A percentile compares a stretch with the other conserved stretches of the same genome.
These are phyloP conservation scores for Danio choprae DNA, from an alignment of 2,797 vertebrate genomes.

Conservation along the genomic window DNA sequence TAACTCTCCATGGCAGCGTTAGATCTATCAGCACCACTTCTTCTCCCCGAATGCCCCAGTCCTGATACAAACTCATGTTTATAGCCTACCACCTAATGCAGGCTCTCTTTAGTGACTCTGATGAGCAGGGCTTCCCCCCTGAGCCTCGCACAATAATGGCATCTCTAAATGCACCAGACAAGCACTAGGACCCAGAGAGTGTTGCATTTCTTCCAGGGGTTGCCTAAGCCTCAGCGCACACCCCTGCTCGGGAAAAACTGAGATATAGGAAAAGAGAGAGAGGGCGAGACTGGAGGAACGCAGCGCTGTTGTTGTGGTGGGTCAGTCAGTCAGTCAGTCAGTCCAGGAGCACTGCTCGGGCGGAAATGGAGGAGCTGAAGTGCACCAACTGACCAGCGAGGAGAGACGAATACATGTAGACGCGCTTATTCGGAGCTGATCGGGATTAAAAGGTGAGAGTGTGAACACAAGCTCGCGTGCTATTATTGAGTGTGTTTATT, in stretches of 20 bases:
- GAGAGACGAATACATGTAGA: slow-evolving; percentile 67
- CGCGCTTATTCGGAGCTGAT: slow-evolving; percentile 73
- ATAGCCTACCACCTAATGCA: slow-evolving; percentile 72
- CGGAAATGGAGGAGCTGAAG: slow-evolving; percentile 78
- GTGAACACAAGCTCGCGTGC: slow-evolving; percentile 29
- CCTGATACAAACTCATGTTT: slow-evolving; percentile 71
- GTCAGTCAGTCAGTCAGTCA: slow-evolving; percentile 63
- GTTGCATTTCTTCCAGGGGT: slow-evolving; percentile 69
- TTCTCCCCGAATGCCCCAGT: slow-evolving; percentile 22
- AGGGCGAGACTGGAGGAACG: slow-evolving; percentile 71
- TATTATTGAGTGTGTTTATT: slow-evolving; percentile 21
- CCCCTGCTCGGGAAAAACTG: slow-evolving; percentile 59
- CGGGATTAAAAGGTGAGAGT: slow-evolving; percentile 85
- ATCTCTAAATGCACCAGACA: slow-evolving; percentile 66
- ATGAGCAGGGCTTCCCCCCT: slow-evolving; percentile 62
- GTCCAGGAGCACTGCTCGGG: slow-evolving; percentile 75
- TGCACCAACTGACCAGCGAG: slow-evolving; percentile 80
- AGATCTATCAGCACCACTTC: background rate
- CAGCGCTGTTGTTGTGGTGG: slow-evolving; percentile 70
- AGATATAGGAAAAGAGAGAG: slow-evolving; percentile 47
- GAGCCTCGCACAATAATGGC: slow-evolving; percentile 70
- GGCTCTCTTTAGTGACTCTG: slow-evolving; percentile 64
- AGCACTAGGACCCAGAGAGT: slow-evolving; percentile 82
- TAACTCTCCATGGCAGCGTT: background rate
- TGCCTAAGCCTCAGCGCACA: slow-evolving; percentile 66